Evolutionary conservation across 2,888 invertebrate species (phyloP).

Genomic region (Zeuzera pyrina): DNA sequence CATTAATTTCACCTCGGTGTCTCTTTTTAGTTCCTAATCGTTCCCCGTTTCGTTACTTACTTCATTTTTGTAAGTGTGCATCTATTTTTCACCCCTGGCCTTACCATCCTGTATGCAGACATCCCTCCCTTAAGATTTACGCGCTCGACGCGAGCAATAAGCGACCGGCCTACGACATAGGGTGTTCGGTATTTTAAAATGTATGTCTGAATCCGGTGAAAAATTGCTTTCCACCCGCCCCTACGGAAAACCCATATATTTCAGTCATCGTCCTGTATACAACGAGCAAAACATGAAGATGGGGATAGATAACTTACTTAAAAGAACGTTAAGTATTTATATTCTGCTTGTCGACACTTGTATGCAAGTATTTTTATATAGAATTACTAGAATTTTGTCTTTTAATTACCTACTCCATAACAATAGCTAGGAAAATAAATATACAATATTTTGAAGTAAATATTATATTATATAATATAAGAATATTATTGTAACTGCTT

Average conservation of each 20-base stretch:
- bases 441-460: too few relatives aligned
- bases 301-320: constrained; percentile 51
- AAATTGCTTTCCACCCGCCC: constrained; percentile 54
- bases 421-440: too few relatives aligned
- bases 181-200: constrained; percentile 63
- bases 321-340: too few relatives aligned
- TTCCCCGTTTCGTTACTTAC: constrained; percentile 28
- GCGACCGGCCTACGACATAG: constrained; percentile 41
- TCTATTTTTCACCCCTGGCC: constrained; percentile 54
- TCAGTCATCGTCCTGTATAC: constrained; percentile 49
- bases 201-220: constrained; percentile 59
- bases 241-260: constrained; percentile 46
- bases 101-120: constrained; percentile 32
- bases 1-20: constrained; percentile 24
- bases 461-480: too few relatives aligned
- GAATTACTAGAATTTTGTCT: too few relatives aligned
- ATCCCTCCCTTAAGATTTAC: constrained; percentile 55
- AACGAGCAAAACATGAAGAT: constrained; percentile 39
- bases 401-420: too few relatives aligned
- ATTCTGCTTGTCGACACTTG: too few relatives aligned
- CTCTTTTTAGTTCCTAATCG: constrained; percentile 12
- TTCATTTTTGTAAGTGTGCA: constrained; percentile 64
- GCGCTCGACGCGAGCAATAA: constrained; percentile 56
- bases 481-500: too few relatives aligned
- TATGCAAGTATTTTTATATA: too few relatives aligned